phyloP scores from a whole-genome alignment of 2,888 invertebrate genomes.

The Perdita meconis region DNA sequence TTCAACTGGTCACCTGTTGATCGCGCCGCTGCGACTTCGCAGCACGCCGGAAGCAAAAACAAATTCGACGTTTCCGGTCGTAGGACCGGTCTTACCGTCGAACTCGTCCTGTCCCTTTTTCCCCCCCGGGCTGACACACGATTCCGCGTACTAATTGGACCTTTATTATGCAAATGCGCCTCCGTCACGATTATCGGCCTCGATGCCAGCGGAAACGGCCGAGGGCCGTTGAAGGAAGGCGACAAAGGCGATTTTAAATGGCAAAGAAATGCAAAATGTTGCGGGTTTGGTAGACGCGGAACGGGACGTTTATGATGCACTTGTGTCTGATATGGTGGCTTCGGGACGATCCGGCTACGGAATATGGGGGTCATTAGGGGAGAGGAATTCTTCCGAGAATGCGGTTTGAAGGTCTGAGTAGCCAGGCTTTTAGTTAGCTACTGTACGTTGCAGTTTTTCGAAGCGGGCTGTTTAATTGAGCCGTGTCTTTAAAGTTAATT shows the following conservation, averaged over 20 bases:
- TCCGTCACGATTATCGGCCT: slow-evolving; percentile 10
- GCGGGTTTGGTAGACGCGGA: background rate
- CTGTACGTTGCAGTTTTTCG: no score
- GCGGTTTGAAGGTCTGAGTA: no score
- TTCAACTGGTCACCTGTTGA: slow-evolving; percentile 73
- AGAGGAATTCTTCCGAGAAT: no score
- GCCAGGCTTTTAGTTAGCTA: no score
- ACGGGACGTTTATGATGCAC: no score
- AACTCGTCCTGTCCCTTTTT: slow-evolving; percentile 11
- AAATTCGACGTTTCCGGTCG: slow-evolving; percentile 59
- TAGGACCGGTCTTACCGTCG: slow-evolving; percentile 43
- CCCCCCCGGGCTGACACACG: slow-evolving; percentile 18
- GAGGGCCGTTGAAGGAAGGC: background rate
- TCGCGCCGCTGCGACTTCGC: slow-evolving; percentile 49
- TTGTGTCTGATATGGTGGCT: no score
- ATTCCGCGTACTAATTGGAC: slow-evolving; percentile 49
- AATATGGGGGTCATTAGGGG: no score
- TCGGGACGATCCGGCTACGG: no score
- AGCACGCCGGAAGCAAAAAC: slow-evolving; percentile 64
- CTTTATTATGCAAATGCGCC: slow-evolving; percentile 51
- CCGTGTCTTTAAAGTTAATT: no score
- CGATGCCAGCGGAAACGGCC: background rate
- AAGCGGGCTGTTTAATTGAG: no score
- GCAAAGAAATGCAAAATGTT: background rate
- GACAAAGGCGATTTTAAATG: background rate